Base-by-base conservation (phyloP, 2,797 vertebrate genomes). In the Melanotaenia nigrans region DNA sequence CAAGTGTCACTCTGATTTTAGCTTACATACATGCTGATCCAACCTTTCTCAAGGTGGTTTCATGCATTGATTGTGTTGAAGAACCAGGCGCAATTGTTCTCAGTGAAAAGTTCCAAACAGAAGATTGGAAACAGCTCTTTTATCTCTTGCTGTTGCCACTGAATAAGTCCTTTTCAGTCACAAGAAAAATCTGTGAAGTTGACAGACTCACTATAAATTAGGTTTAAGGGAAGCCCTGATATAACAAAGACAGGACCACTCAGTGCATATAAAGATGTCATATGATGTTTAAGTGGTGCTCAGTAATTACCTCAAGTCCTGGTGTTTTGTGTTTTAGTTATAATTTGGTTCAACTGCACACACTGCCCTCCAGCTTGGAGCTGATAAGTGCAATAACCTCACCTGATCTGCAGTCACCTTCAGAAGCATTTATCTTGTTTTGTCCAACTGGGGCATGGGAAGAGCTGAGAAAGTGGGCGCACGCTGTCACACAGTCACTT, bases 391-490 rank as follows among this genome's bases (percentile, higher is more conserved):
- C 35, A 25, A 55, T 75, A 71, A 59, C 85, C 85, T 73, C 61
- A 57, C 38, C 66, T 71, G 80, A 84, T 72, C 81, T 68, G 67
- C 61, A 54, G 62, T 66, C 55, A 57, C 57, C 78, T 81, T 83
- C 72, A 68, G 65, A 9, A n/a, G 77, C 68, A 86, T 85, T 83
- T 84, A 88, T 89, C 73, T 78, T 30, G 28, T 30, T 30, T 30
- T 30, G 28, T 30, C 28, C 28, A 30, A 30, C 28, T 30, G 28
- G 28, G 28, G 51, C 71, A 55, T 76, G 73, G 68, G 77, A 76
- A 40, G 64, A 84, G 77, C 83, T 84, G 84, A 78, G 72, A 64
- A 81, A 65, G 73, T 79, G 35, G 20, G 32, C 71, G 51, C 45
- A 71, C 56, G 47, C 58, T 13, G n/a, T 28, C 30, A 24, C 28